These are phyloP conservation scores for Netelia virgata DNA, from an alignment of 2,888 invertebrate genomes.

Conservation along the genomic window DNA sequence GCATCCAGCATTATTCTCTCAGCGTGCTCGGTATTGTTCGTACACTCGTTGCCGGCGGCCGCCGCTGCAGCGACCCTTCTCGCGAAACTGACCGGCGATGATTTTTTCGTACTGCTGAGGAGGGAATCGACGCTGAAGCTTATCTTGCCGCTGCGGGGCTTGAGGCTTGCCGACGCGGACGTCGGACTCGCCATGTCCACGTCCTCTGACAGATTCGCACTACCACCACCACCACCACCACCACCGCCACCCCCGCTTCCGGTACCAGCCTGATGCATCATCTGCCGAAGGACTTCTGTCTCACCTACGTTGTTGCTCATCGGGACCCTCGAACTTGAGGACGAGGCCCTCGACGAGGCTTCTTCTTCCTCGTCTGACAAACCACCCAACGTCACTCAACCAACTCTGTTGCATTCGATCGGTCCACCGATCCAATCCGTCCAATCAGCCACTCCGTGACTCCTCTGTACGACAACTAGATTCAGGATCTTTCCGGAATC, in stretches of 20 bases:
- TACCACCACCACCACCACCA: slow-evolving; percentile 58
- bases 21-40: slow-evolving; percentile 54
- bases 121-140: slow-evolving; percentile 91
- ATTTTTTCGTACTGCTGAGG: slow-evolving; percentile 84
- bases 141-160: slow-evolving; percentile 87
- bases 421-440: background rate
- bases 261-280: slow-evolving; percentile 64
- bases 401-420: slow-evolving; percentile 48
- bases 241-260: slow-evolving; percentile 58
- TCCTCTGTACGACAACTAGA: background rate
- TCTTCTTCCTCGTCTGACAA: slow-evolving; percentile 75
- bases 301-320: slow-evolving; percentile 62
- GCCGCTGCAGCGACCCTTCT: slow-evolving; percentile 70
- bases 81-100: slow-evolving; percentile 66
- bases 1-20: slow-evolving; percentile 62
- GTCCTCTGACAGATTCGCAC: slow-evolving; percentile 76
- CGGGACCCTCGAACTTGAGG: slow-evolving; percentile 52
- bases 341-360: slow-evolving; percentile 73
- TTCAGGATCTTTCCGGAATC: background rate
- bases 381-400: slow-evolving; percentile 73
- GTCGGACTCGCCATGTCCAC: slow-evolving; percentile 80
- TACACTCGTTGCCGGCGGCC: slow-evolving; percentile 70
- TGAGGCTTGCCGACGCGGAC: slow-evolving; percentile 81
- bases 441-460: slow-evolving; percentile 25
- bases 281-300: slow-evolving; percentile 55